These are phyloP conservation scores for Euwallacea fornicatus DNA, from an alignment of 1,140 invertebrate species.

Conservation along the genomic window DNA sequence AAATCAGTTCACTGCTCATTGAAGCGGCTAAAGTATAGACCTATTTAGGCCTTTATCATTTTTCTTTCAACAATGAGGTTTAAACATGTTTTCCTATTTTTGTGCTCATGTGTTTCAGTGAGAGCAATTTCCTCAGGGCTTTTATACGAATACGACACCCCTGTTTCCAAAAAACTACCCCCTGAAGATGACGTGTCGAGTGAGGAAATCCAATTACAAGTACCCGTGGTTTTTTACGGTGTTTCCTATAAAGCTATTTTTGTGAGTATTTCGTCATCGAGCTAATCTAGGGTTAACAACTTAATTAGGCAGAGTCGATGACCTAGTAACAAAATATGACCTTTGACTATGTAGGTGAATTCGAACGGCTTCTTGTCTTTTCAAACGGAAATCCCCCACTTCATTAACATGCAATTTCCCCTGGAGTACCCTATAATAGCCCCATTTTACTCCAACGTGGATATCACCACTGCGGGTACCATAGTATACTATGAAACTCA, in stretches of 20 bases:
- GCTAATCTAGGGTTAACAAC: background rate
- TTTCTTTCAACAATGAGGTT: background rate
- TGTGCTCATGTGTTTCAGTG: constrained; percentile 23
- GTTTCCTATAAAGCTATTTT: constrained; percentile 47
- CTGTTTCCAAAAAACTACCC: constrained; percentile 48
- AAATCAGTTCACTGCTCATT: constrained; percentile 22
- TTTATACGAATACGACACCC: constrained; percentile 43
- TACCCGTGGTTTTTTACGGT: constrained; percentile 51
- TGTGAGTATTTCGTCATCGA: constrained; percentile 44
- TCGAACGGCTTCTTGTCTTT: constrained; percentile 91
- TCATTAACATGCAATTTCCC: constrained; percentile 87
- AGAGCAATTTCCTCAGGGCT: constrained; percentile 36
- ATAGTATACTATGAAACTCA: constrained; percentile 80
- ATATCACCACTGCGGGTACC: constrained; percentile 71
- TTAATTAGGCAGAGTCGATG: background rate
- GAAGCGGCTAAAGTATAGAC: too few species aligned
- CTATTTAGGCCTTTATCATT: background rate
- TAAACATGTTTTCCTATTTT: constrained; percentile 25
- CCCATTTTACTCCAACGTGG: constrained; percentile 88
- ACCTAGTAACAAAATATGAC: constrained; percentile 5
- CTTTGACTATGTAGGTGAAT: constrained; percentile 69
- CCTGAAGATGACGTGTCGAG: constrained; percentile 55
- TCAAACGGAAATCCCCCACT: constrained; percentile 78
- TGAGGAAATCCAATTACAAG: constrained; percentile 55
- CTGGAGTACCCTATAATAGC: constrained; percentile 88